Evolutionary conservation across 2,888 invertebrate genomes (phyloP), one percentile per base, ranked within the genome.

Genomic region (Ganaspis brasiliensis): DNA sequence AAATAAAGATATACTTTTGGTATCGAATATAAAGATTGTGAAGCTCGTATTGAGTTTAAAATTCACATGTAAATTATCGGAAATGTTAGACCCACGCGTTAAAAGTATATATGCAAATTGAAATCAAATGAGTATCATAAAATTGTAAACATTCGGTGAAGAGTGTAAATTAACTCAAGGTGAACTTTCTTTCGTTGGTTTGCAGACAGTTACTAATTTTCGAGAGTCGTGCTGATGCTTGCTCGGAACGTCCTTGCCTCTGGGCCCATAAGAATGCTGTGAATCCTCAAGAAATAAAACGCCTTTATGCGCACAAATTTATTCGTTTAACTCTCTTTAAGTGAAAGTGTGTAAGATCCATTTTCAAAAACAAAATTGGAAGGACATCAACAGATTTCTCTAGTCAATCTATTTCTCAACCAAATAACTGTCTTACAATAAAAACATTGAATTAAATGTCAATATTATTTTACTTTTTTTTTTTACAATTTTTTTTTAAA

Each of bases 201-300:
- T 63, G 63, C 63, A 63, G 63, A 63, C 45, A 26, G 31, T 57
- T 57, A 70, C 59, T 74, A 45, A 72, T 63, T 78, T 77, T 78
- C 56, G 70, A 79, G 77, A 75, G 71, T 73, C 14, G 8, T 26
- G 12, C n/a, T 55, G n/a, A 31, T 31, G 31, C 26, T 37, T 40
- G 10, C 10, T 75, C 31, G n/a, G n/a, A 55, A 73, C 72, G 63
- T 45, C 57, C 31, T 73, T n/a, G 63, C 70, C 56, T 56, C 56
- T 49, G 73, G 76, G 74, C 61, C 35, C 70, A 57, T 37, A 31
- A 31, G 61, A 71, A 61, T 74, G 16, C 49, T 21, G 37, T 40
- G 12, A 37, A 40, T 63, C 37, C 63, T 19, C 19, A 2, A 35
- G 24, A 24, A 24, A 56, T 56, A 21, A 8, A 10, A n/a, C n/a